Base-by-base conservation (phyloP, 1,140 invertebrate genomes). In the Monomorium pharaonis region DNA sequence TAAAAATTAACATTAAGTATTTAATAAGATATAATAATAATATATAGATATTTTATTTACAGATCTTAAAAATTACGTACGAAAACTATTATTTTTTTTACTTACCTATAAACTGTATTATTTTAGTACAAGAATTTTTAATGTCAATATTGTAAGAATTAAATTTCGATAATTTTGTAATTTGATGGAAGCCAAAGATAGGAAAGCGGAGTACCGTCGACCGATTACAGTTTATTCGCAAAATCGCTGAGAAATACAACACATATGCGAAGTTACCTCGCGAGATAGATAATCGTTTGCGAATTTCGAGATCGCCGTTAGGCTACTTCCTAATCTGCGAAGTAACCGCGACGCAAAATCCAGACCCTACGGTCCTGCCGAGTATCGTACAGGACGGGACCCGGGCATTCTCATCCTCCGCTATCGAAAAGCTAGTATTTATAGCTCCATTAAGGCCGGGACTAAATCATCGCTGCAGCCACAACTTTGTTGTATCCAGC, bases 341-440 rank as follows among this genome's bases (percentile, higher is more conserved):
- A 76, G 51, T 60, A 84, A 72, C 75, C 69, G 72, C 72, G 83
- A 80, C 83, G 86, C 70, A 83, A 88, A 86, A 90, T 88, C 88
- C 86, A 74, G 72, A 90, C 58, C n/a, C 81, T 80, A 84, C 83
- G 89, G 69, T 90, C 72, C 80, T 60, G 88, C 42, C 69, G 88
- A 85, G 89, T 67, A 85, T 87, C 88, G 76, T 85, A 30, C 80
- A 77, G 65, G 85, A 85, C 85, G 89, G 84, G 72, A 33, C 87
- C 75, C 81, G 78, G 63, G 86, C 88, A 93, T 90, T 88, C 93
- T 93, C 93, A 91, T 92, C 92, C 92, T 93, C 90, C 88, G 87
- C 88, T 94, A 95, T 94, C 93, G 94, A 95, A 94, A 94, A 94
- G 92, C 94, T 92, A 94, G 94, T 94, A 95, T 95, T 95, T 94